A percentile compares a stretch with the other conserved stretches of the same genome.
phyloP scores from a whole-genome alignment of 64 coral and sea anemone species.

The Montipora efflorescens region DNA sequence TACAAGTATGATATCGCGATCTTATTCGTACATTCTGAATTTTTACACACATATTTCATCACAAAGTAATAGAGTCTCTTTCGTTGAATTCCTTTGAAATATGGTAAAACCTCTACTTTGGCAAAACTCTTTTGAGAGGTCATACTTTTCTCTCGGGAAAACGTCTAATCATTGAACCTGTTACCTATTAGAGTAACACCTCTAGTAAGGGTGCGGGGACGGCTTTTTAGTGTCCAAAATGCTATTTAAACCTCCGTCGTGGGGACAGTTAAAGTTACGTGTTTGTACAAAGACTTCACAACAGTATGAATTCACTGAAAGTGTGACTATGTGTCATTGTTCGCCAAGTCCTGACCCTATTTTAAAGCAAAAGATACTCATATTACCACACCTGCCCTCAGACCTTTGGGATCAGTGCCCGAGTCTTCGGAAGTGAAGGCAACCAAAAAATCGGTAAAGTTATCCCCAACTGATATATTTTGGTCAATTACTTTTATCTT shows the following conservation, averaged over 20 bases:
- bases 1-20: neutral
- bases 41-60: neutral
- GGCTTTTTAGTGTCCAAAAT: neutral
- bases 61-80: neutral
- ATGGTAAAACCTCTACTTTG: neutral
- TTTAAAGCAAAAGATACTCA: neutral
- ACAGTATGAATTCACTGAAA: neutral
- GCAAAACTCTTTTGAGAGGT: neutral
- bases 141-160: neutral
- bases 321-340: neutral
- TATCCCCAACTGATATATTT: no score
- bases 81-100: neutral
- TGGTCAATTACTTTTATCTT: no score
- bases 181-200: constrained; percentile 1
- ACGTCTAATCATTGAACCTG: neutral
- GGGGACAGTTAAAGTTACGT: neutral
- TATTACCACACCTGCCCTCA: no score
- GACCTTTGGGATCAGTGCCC: no score
- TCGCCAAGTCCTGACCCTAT: neutral
- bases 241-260: neutral
- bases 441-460: no score
- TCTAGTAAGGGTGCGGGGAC: neutral
- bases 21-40: neutral
- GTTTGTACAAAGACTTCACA: neutral
- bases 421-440: no score